A percentile compares a stretch with the other conserved stretches of the same genome.
Evolutionary conservation across 2,888 invertebrate species (phyloP).

Genomic region (Lasioglossum pauxillum): DNA sequence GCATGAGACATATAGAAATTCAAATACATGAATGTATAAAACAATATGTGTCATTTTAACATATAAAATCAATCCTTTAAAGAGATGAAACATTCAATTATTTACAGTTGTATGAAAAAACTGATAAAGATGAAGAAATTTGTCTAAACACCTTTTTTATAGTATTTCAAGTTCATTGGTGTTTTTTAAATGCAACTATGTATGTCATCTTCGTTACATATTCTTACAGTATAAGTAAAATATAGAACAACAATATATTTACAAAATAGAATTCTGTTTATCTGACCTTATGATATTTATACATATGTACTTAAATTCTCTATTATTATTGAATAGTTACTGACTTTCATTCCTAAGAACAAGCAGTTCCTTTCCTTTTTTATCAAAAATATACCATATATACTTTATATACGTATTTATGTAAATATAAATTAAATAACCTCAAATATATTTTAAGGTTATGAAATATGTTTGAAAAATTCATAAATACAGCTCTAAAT

Average conservation of each 20-base stretch:
- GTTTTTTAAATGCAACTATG: neutral
- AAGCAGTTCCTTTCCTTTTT: too few relatives aligned
- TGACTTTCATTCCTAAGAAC: too few relatives aligned
- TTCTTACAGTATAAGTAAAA: neutral
- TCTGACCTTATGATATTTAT: neutral
- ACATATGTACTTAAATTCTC: too few relatives aligned
- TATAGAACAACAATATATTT: neutral
- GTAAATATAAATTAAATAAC: too few relatives aligned
- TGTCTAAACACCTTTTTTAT: neutral
- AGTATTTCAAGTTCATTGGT: neutral
- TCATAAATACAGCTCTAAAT: too few relatives aligned
- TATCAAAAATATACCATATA: too few relatives aligned
- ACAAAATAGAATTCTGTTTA: neutral
- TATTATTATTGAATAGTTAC: too few relatives aligned
- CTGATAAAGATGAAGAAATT: neutral
- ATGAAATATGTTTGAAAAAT: too few relatives aligned
- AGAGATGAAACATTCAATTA: neutral
- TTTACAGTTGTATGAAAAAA: neutral
- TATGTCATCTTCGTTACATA: neutral
- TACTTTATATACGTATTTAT: too few relatives aligned
- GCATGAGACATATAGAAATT: neutral
- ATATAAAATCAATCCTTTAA: neutral
- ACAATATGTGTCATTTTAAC: neutral
- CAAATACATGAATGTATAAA: neutral
- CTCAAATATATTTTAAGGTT: too few relatives aligned